Conservation (phyloP, 2,888 invertebrate species). For the Quadriops clusia region DNA sequence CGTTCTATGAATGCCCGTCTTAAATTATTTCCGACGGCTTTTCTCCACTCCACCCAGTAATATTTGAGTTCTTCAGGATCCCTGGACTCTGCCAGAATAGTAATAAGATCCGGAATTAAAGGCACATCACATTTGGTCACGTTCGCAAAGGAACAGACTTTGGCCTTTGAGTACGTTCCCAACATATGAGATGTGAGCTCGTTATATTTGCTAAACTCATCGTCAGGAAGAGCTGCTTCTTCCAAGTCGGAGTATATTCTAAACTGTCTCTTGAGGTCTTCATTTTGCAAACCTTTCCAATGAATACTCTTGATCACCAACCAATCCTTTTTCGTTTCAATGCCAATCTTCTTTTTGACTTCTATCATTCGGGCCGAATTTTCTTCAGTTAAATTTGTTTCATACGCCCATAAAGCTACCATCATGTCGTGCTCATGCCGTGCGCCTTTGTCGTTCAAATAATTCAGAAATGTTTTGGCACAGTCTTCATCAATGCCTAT, state of each 20-base stretch:
- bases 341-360: too few species aligned
- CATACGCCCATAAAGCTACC: too few species aligned
- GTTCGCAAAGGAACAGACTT: constrained; percentile 60
- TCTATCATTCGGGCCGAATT: too few species aligned
- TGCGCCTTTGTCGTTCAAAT: too few species aligned
- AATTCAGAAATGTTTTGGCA: too few species aligned
- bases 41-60: constrained; percentile 72
- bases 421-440: too few species aligned
- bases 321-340: constrained; percentile 53
- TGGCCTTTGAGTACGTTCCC: constrained; percentile 63
- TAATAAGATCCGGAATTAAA: constrained; percentile 57
- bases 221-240: constrained; percentile 56
- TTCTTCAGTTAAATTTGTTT: too few species aligned
- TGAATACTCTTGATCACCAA: constrained; percentile 54
- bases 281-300: constrained; percentile 62
- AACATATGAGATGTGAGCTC: constrained; percentile 60
- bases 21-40: constrained; percentile 53
- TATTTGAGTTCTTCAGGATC: constrained; percentile 67
- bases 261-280: constrained; percentile 60
- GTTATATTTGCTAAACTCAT: constrained; percentile 49
- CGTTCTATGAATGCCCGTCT: constrained; percentile 52
- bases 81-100: constrained; percentile 53
- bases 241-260: constrained; percentile 61
- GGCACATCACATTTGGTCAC: constrained; percentile 46
- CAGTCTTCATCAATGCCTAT: too few species aligned